Evolutionary conservation across 2,113 vertebrate genomes (phyloP), one percentile per base, ranked within the genome.

Genomic region (Elanus axillaris): DNA sequence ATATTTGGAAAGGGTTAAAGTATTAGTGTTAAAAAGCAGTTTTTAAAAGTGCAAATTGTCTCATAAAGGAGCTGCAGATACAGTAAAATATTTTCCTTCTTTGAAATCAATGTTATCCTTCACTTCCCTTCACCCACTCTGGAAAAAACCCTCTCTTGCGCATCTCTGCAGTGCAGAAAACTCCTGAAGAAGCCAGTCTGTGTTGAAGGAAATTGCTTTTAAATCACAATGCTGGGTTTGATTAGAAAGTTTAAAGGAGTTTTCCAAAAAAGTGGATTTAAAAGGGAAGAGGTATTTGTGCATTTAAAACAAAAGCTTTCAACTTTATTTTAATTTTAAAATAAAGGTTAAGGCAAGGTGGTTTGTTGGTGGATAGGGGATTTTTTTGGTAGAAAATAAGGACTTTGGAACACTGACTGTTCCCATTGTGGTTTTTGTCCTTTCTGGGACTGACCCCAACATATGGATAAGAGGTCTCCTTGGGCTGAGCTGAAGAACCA

Each of bases 11-110:
- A 98, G 96, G 93, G 94, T 93, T 97, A 94, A 97, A 97, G 89
- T 92, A 83, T 98, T 98, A 98, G 98, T 98, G 98, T 98, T 98
- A 98, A 98, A 94, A 98, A 98, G 96, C 98, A 95, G 97, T 94
- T 98, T 97, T 94, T 63, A 72, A 98, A 98, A 98, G 98, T 98
- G 98, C 98, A 98, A 98, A 97, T 98, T 97, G 92, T 93, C 94
- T 95, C 95, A 96, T 56, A 80, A 83, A 96, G 97, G 90, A 96
- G 95, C 75, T 97, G 97, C 94, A 95, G 96, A 97, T 93, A 97
- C 83, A 93, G 84, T 85, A 90, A 93, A 96, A 80, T 53, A 91
- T 50, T 71, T 97, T 98, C 95, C 95, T 97, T 96, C 96, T 94
- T 87, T 80, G 43, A 93, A 94, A 94, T 81, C 86, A 96, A 90